A percentile compares a stretch with the other conserved stretches of the same genome.
phyloP scores from a whole-genome alignment of 2,888 invertebrate genomes.

The Drosophila picticornis region DNA sequence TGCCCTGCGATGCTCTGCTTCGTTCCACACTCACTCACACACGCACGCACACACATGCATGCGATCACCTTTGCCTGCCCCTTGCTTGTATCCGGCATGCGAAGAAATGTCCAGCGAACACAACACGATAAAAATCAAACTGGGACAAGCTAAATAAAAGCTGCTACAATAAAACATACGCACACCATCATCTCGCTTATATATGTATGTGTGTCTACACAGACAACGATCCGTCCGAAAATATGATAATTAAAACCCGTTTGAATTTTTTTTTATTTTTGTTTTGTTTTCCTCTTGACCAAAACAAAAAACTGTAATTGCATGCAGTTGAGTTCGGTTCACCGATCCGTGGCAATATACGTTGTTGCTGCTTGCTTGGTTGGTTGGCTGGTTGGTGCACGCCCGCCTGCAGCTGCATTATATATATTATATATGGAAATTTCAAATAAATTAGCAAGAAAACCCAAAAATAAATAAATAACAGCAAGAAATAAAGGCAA shows the following conservation, averaged over 20 bases:
- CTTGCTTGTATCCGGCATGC: conserved; percentile 56
- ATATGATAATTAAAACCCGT: conserved; percentile 73
- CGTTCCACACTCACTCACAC: conserved; percentile 9
- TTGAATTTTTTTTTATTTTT: conserved; percentile 45
- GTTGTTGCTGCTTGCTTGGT: not conserved
- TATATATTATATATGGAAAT: conserved; percentile 30
- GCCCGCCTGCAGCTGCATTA: conserved; percentile 18
- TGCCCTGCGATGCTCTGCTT: conserved; percentile 45
- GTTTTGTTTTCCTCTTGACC: conserved; percentile 47
- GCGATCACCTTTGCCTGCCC: conserved; percentile 18
- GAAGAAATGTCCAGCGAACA: conserved; percentile 67
- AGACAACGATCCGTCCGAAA: conserved; percentile 34
- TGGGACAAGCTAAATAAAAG: conserved; percentile 71
- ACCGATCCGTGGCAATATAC: conserved; percentile 66
- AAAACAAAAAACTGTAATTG: conserved; percentile 42
- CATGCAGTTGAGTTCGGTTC: conserved; percentile 64
- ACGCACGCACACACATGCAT: not conserved
- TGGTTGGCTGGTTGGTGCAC: conserved; percentile 12
- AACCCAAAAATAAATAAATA: conserved; percentile 4
- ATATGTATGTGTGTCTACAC: conserved; percentile 13
- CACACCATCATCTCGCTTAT: not conserved
- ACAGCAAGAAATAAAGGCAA: conserved; percentile 5
- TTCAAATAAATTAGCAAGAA: conserved; percentile 28
- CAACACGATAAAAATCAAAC: conserved; percentile 68
- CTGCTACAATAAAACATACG: conserved; percentile 41